Evolutionary conservation across 2,888 invertebrate species (phyloP), one percentile per base, ranked within the genome.

Genomic region (Drosophila ustulata): DNA sequence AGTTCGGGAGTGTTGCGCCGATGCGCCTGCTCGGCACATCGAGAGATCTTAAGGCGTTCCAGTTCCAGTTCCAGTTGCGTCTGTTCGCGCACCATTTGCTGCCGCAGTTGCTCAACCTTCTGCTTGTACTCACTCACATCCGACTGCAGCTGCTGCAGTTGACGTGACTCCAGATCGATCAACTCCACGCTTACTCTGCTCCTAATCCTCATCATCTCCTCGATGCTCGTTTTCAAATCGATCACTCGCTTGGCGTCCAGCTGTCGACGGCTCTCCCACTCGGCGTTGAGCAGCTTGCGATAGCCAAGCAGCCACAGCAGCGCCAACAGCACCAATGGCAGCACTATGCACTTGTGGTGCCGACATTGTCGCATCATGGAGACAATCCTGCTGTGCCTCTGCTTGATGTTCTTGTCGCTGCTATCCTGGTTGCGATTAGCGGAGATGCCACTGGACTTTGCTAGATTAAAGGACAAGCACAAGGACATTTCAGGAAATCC

Each of bases 161-260:
- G 94, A 78, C 96, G 96, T 11, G 96, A 96, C 91, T 98, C 98
- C 76, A 99, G 93, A 90, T 97, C 97, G 11, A 98, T 94, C 7
- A 99, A 93, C 92, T 99, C 99, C 72, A 97, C 96, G 41, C 97
- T 97, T 2, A 99, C 98, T 0, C 98, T 98, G 28, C 95, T 96
- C 95, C 94, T 98, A 71, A 98, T 98, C 76, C 97, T 93, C 8
- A 97, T 93, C 94, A 98, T 95, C 93, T 98, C 98, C 89, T 97
- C 96, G 72, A 98, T 97, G 81, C 98, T 94, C 71, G 95, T 93
- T 91, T 96, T 96, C 39, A 98, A 93, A 90, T 97, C 97, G 8
- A 95, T 94, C 5, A 96, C 96, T 91, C 95, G 96, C 92, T 96
- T 94, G 26, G 95, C 94, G 90, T 97, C 96, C 80, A 96, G 90